phyloP scores from a whole-genome alignment of 2,888 invertebrate genomes.

The Epinotia demarniana region DNA sequence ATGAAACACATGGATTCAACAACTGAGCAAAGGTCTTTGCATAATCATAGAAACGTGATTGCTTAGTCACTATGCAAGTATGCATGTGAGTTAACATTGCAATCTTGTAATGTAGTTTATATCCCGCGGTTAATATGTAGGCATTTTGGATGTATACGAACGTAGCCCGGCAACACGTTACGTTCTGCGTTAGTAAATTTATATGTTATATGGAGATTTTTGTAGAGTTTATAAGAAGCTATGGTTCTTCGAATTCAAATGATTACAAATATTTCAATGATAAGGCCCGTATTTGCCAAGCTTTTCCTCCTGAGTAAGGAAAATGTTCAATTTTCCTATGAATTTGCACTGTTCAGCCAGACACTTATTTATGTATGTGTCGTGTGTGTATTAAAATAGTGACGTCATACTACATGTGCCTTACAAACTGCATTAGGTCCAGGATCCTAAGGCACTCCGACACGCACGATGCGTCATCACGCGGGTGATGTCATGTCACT shows the following conservation, averaged over 20 bases:
- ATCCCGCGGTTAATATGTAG: neutral
- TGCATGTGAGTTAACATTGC: neutral
- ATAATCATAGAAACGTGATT: constrained; percentile 33
- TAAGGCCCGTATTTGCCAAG: no score
- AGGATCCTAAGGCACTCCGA: constrained; percentile 22
- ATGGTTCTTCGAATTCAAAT: no score
- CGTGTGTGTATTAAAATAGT: neutral
- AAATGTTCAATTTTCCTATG: no score
- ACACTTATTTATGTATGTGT: neutral
- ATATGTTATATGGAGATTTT: no score
- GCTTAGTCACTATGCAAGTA: constrained; percentile 29
- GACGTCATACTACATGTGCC: constrained; percentile 3
- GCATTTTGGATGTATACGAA: neutral
- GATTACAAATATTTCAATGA: no score
- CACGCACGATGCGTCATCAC: constrained; percentile 26
- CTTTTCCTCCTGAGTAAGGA: no score
- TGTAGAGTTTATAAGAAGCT: no score
- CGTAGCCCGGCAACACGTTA: neutral
- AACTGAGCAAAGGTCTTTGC: neutral
- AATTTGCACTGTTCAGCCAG: no score
- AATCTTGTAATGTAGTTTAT: neutral
- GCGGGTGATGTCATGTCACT: constrained; percentile 32
- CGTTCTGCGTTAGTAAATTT: no score
- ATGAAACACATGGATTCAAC: constrained; percentile 4
- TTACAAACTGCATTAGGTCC: constrained; percentile 1